Evolutionary conservation across 2,113 vertebrate genomes (phyloP).

Genomic region (Clupea harengus): DNA sequence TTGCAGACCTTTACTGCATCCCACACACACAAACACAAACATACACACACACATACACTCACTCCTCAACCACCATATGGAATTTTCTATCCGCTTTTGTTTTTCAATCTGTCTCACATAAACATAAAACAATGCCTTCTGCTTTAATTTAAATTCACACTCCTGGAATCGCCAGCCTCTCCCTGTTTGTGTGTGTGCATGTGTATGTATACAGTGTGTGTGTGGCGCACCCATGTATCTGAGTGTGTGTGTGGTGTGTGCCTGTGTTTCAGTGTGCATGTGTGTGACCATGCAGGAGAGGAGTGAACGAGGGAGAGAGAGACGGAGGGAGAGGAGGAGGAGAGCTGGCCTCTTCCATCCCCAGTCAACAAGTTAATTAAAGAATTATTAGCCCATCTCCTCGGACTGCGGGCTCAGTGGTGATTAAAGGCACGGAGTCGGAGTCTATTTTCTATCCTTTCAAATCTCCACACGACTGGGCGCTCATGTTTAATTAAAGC

Average conservation of each 20-base stretch:
- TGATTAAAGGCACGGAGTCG: conserved; percentile 65
- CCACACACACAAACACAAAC: conserved; percentile 11
- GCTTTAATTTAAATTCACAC: conserved; percentile 21
- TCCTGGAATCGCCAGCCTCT: not conserved
- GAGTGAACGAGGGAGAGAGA: conserved; percentile 23
- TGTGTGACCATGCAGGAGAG: conserved; percentile 1
- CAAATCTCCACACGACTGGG: conserved; percentile 53
- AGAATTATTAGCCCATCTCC: conserved; percentile 67
- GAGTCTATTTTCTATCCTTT: conserved; percentile 51
- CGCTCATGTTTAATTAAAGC: conserved; percentile 64
- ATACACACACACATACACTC: conserved; percentile 7
- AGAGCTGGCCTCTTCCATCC: conserved; percentile 53
- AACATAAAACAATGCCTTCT: conserved; percentile 34
- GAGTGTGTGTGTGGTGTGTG: conserved; percentile 14
- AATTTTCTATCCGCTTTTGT: not conserved
- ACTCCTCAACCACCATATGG: not conserved
- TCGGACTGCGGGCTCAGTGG: conserved; percentile 50
- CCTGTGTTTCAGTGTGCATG: conserved; percentile 12
- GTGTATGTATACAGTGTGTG: not conserved
- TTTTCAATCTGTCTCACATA: conserved; percentile 22
- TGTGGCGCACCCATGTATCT: not conserved
- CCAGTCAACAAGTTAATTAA: conserved; percentile 73
- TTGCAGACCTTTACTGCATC: too few relatives aligned
- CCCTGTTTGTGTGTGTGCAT: not conserved
- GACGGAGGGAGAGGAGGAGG: not conserved